phyloP scores from a whole-genome alignment of 2,113 vertebrate species.

The Ictidomys tridecemlineatus region DNA sequence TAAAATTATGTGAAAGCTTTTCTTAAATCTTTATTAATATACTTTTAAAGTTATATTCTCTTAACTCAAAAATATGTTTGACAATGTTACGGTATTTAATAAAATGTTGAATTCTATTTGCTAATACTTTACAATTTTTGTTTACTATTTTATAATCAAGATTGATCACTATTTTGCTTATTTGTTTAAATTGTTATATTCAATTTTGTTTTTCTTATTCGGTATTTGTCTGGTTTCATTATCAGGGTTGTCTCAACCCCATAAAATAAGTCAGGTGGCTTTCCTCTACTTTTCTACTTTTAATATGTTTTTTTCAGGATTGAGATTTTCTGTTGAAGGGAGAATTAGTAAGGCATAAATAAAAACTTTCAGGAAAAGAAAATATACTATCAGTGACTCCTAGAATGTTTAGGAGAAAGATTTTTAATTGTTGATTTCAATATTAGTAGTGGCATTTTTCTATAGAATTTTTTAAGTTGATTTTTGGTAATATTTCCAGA shows the following conservation, averaged over 20 bases:
- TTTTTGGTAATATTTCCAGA: not conserved
- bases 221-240: not conserved
- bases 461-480: not conserved
- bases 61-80: constrained; percentile 5
- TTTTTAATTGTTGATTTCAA: constrained; percentile 6
- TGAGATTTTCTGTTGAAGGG: constrained; percentile 42
- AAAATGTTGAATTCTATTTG: not conserved
- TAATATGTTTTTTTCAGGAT: not conserved
- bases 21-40: not conserved
- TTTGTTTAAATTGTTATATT: not conserved
- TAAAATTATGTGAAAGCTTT: not conserved
- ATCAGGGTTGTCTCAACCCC: not conserved
- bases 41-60: constrained; percentile 29
- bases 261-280: not conserved
- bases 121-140: not conserved
- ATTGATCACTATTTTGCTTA: not conserved
- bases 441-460: not conserved
- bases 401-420: not conserved
- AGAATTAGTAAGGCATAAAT: not conserved
- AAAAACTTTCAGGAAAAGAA: not conserved
- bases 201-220: not conserved
- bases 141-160: not conserved
- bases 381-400: not conserved
- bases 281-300: not conserved
- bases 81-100: not conserved